Evolutionary conservation across 2,888 invertebrate genomes (phyloP).

Genomic region (Adineta ricciae): DNA sequence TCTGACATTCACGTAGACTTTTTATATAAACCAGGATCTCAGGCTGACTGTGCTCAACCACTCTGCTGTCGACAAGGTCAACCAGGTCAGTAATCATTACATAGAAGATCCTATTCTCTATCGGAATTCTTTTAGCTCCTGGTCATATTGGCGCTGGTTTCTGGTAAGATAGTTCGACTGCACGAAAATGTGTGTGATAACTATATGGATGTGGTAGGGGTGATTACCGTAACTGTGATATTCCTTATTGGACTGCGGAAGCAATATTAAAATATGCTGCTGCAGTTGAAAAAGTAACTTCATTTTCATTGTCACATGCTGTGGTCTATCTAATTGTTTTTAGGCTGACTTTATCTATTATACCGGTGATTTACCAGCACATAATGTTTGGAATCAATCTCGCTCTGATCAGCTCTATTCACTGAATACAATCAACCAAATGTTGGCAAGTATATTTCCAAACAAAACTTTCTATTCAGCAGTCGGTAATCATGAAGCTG

Average conservation of each 20-base stretch:
- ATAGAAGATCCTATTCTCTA: not conserved
- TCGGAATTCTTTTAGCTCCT: not conserved
- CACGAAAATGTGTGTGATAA: too few species aligned
- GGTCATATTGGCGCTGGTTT: not conserved
- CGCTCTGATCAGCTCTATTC: constrained; percentile 35
- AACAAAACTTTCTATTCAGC: constrained; percentile 81
- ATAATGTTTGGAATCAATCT: constrained; percentile 38
- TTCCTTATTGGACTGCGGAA: constrained; percentile 81
- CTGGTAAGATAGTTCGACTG: not conserved
- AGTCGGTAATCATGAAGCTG: constrained; percentile 81
- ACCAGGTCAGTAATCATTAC: not conserved
- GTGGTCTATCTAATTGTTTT: too few species aligned
- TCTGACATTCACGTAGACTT: constrained; percentile 77
- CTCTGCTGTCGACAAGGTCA: constrained; percentile 61
- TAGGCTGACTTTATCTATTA: constrained; percentile 36
- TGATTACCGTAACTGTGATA: constrained; percentile 85
- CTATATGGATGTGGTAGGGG: constrained; percentile 55
- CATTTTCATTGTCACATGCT: not conserved
- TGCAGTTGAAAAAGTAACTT: constrained; percentile 37
- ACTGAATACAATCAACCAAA: constrained; percentile 35
- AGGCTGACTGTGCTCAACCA: constrained; percentile 64
- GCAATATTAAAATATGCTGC: constrained; percentile 61
- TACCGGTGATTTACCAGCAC: constrained; percentile 40
- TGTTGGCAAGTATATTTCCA: constrained; percentile 57
- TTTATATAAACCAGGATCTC: constrained; percentile 60